A percentile compares a stretch with the other conserved stretches of the same genome.
Evolutionary conservation across 2,113 vertebrate species (phyloP).

Genomic region (Misgurnus mizolepis): DNA sequence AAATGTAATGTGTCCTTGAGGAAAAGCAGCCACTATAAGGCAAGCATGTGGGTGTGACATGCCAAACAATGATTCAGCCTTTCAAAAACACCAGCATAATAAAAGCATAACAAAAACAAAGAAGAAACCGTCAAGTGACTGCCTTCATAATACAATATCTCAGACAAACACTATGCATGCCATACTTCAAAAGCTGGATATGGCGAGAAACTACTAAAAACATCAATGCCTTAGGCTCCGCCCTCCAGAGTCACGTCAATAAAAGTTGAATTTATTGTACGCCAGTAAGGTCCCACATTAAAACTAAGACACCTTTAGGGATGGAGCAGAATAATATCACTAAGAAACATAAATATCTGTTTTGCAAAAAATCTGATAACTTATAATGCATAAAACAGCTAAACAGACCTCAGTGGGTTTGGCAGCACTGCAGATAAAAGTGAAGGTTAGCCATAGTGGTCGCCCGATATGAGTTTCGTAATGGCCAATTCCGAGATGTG

Average conservation of each 20-base stretch:
- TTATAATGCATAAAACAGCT: too few species aligned
- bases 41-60: constrained; percentile 3
- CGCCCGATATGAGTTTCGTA: not conserved
- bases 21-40: not conserved
- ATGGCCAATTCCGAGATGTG: not conserved
- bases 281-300: too few species aligned
- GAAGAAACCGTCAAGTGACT: not conserved
- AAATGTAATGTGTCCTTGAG: not conserved
- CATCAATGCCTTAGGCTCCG: too few species aligned
- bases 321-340: not conserved
- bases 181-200: not conserved
- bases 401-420: too few species aligned
- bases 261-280: too few species aligned
- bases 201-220: not conserved
- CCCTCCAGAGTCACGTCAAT: too few species aligned
- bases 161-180: too few species aligned
- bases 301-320: not conserved
- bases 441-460: not conserved
- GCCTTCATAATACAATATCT: not conserved
- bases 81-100: not conserved
- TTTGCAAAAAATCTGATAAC: too few species aligned
- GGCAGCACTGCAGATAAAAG: too few species aligned
- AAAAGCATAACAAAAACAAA: not conserved
- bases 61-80: constrained; percentile 18
- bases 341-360: too few species aligned